phyloP scores from a whole-genome alignment of 1,140 invertebrate species.

The Zaprionus capensis region DNA sequence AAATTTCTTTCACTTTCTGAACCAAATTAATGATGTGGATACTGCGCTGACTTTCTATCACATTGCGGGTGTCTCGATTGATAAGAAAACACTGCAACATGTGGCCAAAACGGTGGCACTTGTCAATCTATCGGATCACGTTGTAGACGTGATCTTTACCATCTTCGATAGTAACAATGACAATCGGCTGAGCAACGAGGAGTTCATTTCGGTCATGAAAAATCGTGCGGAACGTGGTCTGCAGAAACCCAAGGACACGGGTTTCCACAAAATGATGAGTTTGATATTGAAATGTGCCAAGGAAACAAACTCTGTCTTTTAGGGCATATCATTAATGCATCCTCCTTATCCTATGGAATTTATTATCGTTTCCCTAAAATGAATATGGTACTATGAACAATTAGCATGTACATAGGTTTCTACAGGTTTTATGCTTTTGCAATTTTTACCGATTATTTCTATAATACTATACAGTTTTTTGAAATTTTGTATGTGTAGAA shows the following conservation, averaged over 20 bases:
- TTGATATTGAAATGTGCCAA: conserved; percentile 96
- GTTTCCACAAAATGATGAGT: conserved; percentile 96
- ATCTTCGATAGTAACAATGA: conserved; percentile 99
- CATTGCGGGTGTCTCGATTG: conserved; percentile 98
- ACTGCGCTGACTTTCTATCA: conserved; percentile 99
- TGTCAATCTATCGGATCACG: conserved; percentile 96
- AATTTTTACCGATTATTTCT: too few species aligned
- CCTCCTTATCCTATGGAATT: too few species aligned
- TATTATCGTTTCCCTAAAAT: too few species aligned
- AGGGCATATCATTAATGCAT: conserved; percentile 79
- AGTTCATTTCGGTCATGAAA: conserved; percentile 99
- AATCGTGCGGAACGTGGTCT: conserved; percentile 96
- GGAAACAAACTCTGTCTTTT: conserved; percentile 89
- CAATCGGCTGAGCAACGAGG: conserved; percentile 98
- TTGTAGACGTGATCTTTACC: conserved; percentile 98
- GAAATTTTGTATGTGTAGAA: too few species aligned
- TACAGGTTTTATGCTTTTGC: too few species aligned
- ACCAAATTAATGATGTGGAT: conserved; percentile 99
- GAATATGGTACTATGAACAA: too few species aligned
- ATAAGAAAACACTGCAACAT: conserved; percentile 97
- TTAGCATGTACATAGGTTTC: too few species aligned
- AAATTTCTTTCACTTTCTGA: conserved; percentile 95
- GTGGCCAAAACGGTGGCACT: conserved; percentile 98
- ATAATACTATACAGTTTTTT: too few species aligned
- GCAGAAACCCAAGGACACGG: conserved; percentile 99